These are phyloP conservation scores for Sarcophaga bullata DNA, from an alignment of 1,140 invertebrate species.

Conservation along the genomic window DNA sequence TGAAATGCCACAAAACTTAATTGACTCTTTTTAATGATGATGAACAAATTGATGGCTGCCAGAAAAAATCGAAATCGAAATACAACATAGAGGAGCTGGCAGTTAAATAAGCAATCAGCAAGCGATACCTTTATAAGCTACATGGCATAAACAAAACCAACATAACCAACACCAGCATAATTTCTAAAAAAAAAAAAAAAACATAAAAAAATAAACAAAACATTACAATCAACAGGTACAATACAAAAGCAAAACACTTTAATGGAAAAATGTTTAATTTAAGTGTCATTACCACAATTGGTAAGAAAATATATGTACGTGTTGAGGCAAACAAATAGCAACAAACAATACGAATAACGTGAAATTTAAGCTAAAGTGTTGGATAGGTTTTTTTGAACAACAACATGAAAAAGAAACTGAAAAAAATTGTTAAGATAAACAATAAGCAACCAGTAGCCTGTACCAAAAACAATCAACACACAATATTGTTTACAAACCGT, in stretches of 20 bases:
- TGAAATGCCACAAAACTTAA: conserved; percentile 13
- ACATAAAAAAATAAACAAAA: too few species aligned
- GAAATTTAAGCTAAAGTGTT: conserved; percentile 1
- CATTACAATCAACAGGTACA: background rate
- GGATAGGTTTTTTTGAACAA: background rate
- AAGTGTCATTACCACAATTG: conserved; percentile 24
- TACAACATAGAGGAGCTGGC: background rate
- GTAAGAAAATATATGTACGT: background rate
- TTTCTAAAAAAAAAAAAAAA: background rate
- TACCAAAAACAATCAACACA: too few species aligned
- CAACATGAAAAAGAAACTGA: background rate
- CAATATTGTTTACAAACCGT: background rate
- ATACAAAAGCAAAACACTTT: background rate
- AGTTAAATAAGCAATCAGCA: conserved; percentile 11
- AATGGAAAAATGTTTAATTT: background rate
- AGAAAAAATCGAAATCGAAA: background rate
- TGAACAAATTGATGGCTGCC: conserved; percentile 20
- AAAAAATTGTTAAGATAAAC: background rate
- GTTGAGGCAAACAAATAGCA: background rate
- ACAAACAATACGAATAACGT: background rate
- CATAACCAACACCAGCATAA: background rate
- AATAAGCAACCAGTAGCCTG: background rate
- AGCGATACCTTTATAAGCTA: background rate
- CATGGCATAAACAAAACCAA: background rate
- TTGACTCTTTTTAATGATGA: conserved; percentile 9